Conservation (phyloP, 2,797 vertebrate genomes). For the Tiaroga cobitis region DNA sequence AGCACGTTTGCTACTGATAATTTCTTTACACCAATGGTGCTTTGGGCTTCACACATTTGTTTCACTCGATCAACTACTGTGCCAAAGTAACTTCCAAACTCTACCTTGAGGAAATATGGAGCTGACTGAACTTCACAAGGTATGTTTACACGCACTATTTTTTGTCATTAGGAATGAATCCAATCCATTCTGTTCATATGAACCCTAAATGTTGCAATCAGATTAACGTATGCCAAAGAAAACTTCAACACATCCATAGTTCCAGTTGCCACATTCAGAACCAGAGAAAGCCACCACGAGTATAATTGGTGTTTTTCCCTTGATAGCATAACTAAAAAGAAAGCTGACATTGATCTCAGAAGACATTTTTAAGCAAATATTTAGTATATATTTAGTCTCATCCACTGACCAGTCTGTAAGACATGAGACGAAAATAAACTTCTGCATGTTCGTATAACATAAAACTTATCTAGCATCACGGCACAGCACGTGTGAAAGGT, state of each 20-base stretch:
- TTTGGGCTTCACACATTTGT: constrained; percentile 28
- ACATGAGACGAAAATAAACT: background rate
- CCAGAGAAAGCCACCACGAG: background rate
- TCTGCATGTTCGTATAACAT: background rate
- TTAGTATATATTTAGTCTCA: no score
- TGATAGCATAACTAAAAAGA: background rate
- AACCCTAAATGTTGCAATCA: background rate
- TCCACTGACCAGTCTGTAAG: background rate
- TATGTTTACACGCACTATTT: background rate
- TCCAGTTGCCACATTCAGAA: background rate
- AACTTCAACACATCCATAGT: background rate
- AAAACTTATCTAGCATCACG: background rate
- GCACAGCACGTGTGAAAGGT: background rate
- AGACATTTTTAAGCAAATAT: no score
- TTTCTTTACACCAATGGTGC: background rate
- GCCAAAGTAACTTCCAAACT: background rate
- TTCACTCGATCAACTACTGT: constrained; percentile 33
- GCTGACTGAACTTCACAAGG: background rate
- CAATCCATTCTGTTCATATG: background rate
- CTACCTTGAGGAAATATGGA: background rate
- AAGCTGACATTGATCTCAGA: background rate
- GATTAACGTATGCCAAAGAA: background rate
- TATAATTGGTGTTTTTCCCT: background rate
- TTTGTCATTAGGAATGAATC: background rate
- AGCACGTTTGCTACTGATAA: constrained; percentile 28